Percentiles rank a stretch among this genome's conserved stretches.
These are phyloP conservation scores for Tiliqua scincoides DNA, from an alignment of 2,113 vertebrate species.

Conservation along the genomic window DNA sequence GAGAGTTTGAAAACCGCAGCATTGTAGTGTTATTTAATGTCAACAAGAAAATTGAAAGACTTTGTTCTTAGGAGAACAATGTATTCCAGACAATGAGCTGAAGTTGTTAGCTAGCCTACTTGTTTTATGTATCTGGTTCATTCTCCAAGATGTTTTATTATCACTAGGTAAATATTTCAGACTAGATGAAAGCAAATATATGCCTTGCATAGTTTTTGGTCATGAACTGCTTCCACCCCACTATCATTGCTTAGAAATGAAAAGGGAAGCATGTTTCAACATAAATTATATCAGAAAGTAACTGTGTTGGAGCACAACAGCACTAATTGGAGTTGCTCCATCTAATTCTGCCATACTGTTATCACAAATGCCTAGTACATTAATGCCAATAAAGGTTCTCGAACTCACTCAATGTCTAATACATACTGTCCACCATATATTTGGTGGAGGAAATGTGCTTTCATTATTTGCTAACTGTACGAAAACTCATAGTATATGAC, in stretches of 20 bases:
- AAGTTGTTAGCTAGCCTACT: too few relatives aligned
- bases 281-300: background rate
- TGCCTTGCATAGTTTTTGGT: background rate
- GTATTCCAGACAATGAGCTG: background rate
- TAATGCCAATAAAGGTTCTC: too few relatives aligned
- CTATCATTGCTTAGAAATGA: background rate
- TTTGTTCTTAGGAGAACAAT: background rate
- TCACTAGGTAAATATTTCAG: background rate
- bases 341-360: background rate
- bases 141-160: background rate
- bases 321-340: background rate
- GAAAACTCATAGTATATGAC: background rate
- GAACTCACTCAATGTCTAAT: background rate
- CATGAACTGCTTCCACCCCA: background rate
- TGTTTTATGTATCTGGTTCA: background rate
- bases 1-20: too few relatives aligned
- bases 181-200: background rate
- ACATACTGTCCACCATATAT: background rate
- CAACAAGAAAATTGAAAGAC: background rate
- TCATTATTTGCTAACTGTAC: background rate
- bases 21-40: background rate
- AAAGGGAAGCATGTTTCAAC: background rate
- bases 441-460: background rate
- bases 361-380: rapidly evolving
- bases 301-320: background rate